These are phyloP conservation scores for Pyrocephalus nanus DNA, from an alignment of 2,797 vertebrate genomes.

Conservation along the genomic window DNA sequence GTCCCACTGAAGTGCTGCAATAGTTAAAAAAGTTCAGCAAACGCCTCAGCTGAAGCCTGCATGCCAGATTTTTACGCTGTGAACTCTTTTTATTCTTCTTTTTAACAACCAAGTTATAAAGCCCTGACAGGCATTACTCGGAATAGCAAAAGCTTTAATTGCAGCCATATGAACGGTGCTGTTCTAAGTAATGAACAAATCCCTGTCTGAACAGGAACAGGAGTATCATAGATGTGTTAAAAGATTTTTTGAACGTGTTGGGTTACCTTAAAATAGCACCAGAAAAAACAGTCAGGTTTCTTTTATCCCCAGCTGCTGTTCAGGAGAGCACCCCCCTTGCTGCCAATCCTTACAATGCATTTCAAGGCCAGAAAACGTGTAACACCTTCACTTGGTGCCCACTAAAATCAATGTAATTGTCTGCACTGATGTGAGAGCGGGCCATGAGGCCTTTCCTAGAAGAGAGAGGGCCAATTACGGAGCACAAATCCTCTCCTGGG, in stretches of 20 bases:
- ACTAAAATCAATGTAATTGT: neutral
- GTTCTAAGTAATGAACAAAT: neutral
- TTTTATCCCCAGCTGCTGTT: neutral
- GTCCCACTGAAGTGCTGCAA: neutral
- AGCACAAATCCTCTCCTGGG: neutral
- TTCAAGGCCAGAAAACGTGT: neutral
- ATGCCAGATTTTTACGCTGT: neutral
- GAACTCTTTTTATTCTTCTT: conserved; percentile 25
- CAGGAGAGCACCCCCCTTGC: neutral
- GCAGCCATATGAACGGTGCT: neutral
- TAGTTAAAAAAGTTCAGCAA: neutral
- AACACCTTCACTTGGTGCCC: neutral
- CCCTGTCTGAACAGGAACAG: neutral
- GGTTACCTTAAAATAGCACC: neutral
- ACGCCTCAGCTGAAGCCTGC: neutral
- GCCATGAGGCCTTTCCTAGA: neutral
- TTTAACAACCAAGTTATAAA: conserved; percentile 21
- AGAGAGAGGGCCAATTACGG: neutral
- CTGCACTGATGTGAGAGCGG: neutral
- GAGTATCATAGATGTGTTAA: neutral
- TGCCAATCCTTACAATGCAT: neutral
- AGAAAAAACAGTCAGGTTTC: neutral
- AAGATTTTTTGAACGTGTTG: neutral
- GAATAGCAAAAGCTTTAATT: conserved; percentile 1
- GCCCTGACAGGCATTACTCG: conserved; percentile 1